These are phyloP conservation scores for Tetheella fluctuosa DNA, from an alignment of 2,888 invertebrate genomes.

Conservation along the genomic window DNA sequence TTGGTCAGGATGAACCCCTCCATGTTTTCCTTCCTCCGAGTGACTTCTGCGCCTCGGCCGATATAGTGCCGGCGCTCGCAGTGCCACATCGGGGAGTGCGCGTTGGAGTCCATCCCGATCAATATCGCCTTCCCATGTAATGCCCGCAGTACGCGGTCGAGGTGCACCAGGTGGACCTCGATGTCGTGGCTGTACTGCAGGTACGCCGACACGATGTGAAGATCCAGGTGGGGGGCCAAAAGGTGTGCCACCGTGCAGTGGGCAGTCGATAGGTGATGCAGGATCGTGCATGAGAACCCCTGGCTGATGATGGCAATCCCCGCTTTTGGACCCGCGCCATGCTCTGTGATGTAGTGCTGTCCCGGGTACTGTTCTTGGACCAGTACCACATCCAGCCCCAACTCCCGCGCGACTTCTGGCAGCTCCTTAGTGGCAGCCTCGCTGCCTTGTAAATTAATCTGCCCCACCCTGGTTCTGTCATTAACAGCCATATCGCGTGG, in stretches of 20 bases:
- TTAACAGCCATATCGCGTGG: constrained; percentile 21
- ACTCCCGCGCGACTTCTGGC: background rate
- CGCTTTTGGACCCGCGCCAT: too few relatives aligned
- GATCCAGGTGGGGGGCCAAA: background rate
- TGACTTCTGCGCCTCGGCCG: constrained; percentile 22
- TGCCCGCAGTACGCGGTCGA: constrained; percentile 18
- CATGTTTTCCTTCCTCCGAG: constrained; percentile 11
- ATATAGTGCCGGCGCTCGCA: constrained; percentile 18
- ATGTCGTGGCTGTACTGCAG: constrained; percentile 31
- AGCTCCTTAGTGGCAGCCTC: constrained; percentile 23
- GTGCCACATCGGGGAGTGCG: constrained; percentile 39
- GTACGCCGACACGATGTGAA: constrained; percentile 29
- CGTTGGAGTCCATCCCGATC: constrained; percentile 32
- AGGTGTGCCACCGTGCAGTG: constrained; percentile 30
- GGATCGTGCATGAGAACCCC: constrained; percentile 14
- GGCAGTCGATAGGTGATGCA: constrained; percentile 24
- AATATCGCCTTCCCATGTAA: constrained; percentile 18
- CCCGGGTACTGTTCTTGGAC: constrained; percentile 1
- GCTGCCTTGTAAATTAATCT: constrained; percentile 32
- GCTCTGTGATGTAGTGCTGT: background rate
- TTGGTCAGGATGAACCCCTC: constrained; percentile 23
- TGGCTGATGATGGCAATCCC: background rate
- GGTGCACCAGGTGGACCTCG: constrained; percentile 22
- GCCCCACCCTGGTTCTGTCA: constrained; percentile 14
- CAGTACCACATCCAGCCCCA: background rate